A percentile compares a stretch with the other conserved stretches of the same genome.
Evolutionary conservation across 2,888 invertebrate species (phyloP).

Genomic region (Mesoligia furuncula): DNA sequence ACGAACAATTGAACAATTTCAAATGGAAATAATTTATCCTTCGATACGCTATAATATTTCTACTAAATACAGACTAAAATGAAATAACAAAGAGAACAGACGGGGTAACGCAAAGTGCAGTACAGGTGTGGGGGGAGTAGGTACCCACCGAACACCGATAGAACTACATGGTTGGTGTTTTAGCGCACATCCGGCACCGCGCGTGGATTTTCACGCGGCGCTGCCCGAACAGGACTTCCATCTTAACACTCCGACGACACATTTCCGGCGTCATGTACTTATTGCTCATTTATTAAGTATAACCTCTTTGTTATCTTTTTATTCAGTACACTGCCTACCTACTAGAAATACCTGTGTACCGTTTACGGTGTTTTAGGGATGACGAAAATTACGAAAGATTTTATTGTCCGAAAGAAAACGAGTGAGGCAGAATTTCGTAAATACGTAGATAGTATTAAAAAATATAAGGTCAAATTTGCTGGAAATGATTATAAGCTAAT

Average conservation of each 20-base stretch:
- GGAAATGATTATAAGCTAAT: background rate
- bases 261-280: constrained; percentile 68
- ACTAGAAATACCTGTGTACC: constrained; percentile 1
- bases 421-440: background rate
- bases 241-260: constrained; percentile 77
- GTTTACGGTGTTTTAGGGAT: background rate
- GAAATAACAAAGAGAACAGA: constrained; percentile 6
- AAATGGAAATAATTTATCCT: background rate
- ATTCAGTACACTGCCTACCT: background rate
- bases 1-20: background rate
- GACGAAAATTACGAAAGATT: background rate
- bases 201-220: constrained; percentile 77
- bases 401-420: background rate
- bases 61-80: background rate
- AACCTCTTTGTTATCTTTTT: constrained; percentile 23
- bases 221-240: constrained; percentile 83
- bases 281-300: constrained; percentile 53
- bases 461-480: background rate
- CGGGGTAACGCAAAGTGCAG: background rate
- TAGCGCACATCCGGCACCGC: constrained; percentile 76
- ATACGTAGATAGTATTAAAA: background rate
- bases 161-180: constrained; percentile 75
- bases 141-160: constrained; percentile 35
- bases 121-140: constrained; percentile 26
- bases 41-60: background rate